These are phyloP conservation scores for Petrocephalus sullivani DNA, from an alignment of 2,797 vertebrate genomes.

Conservation along the genomic window DNA sequence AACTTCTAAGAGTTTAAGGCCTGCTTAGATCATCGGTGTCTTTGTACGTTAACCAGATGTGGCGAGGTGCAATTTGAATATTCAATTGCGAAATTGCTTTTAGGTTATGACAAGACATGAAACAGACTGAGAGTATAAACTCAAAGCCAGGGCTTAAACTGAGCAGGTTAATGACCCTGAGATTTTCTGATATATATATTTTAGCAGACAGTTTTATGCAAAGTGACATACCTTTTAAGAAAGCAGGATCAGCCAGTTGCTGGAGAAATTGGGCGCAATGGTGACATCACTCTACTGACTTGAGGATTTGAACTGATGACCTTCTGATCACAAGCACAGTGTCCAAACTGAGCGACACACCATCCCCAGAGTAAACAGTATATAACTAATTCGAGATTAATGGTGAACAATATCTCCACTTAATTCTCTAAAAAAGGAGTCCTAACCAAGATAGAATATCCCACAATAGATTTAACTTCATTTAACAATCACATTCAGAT, in stretches of 20 bases:
- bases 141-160: background rate
- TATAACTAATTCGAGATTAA: background rate
- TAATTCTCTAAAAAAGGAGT: background rate
- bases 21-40: background rate
- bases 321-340: background rate
- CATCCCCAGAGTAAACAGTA: background rate
- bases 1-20: background rate
- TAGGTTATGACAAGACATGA: slow-evolving; percentile 13
- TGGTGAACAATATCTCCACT: background rate
- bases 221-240: background rate
- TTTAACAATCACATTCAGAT: background rate
- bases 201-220: background rate
- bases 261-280: background rate
- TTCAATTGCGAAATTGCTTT: slow-evolving; percentile 1
- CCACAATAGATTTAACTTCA: background rate
- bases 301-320: background rate
- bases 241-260: background rate
- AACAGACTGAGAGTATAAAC: background rate
- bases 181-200: background rate
- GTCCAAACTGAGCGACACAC: background rate
- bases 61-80: background rate
- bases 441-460: background rate
- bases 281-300: background rate
- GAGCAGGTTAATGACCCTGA: background rate
- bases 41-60: background rate